These are phyloP conservation scores for Paracyclopina nana DNA, from an alignment of 1,140 invertebrate genomes.

Conservation along the genomic window DNA sequence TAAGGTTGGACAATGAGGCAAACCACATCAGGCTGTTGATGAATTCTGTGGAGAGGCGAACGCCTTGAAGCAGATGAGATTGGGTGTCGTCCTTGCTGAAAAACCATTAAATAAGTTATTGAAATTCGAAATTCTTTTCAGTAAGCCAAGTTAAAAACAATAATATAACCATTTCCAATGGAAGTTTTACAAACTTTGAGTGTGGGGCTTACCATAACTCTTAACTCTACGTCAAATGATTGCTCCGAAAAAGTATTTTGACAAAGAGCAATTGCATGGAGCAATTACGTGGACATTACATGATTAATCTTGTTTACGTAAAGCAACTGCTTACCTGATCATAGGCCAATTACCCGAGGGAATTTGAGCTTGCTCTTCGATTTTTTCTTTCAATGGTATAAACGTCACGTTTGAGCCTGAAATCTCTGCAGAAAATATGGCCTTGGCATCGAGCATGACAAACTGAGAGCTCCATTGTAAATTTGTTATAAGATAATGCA, in stretches of 20 bases:
- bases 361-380: background rate
- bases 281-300: too few relatives aligned
- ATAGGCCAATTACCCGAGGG: background rate
- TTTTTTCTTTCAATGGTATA: constrained; percentile 1
- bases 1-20: constrained; percentile 4
- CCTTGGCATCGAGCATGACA: constrained; percentile 1
- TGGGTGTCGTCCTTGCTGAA: too few relatives aligned
- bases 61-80: constrained; percentile 12
- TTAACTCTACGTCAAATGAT: too few relatives aligned
- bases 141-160: too few relatives aligned
- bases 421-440: constrained; percentile 6
- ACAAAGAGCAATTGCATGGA: too few relatives aligned
- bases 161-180: too few relatives aligned
- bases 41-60: constrained; percentile 3
- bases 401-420: constrained; percentile 4
- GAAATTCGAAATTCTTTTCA: too few relatives aligned
- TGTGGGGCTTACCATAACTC: too few relatives aligned
- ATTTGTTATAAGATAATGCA: constrained; percentile 5
- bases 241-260: too few relatives aligned
- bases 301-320: too few relatives aligned
- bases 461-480: constrained; percentile 2
- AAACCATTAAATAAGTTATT: too few relatives aligned
- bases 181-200: too few relatives aligned
- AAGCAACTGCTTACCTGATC: background rate
- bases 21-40: constrained; percentile 11